Conservation (phyloP, 2,888 invertebrate genomes). For the Brachyptera putata region DNA sequence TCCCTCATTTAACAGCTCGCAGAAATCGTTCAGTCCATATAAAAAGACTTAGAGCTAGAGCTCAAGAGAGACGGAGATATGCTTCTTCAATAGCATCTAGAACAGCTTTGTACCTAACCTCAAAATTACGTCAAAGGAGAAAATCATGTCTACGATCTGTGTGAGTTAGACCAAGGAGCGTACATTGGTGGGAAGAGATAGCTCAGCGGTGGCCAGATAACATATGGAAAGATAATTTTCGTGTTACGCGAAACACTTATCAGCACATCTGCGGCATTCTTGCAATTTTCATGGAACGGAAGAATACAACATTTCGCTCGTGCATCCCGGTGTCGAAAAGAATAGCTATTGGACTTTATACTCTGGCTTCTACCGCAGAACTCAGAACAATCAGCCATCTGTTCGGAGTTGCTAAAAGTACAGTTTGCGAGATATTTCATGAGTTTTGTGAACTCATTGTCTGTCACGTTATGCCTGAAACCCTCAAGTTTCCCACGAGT, state of each 20-base stretch:
- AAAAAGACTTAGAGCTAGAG: no score
- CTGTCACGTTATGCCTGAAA: neutral
- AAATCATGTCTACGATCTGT: no score
- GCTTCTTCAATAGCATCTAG: no score
- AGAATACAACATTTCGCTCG: constrained; percentile 12
- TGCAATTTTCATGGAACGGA: constrained; percentile 1
- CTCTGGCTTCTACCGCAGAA: constrained; percentile 20
- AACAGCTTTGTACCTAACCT: no score
- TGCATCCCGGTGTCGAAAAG: constrained; percentile 20
- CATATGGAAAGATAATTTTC: neutral
- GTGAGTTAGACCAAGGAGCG: no score
- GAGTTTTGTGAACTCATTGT: constrained; percentile 22
- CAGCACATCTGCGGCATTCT: neutral
- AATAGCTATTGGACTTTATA: constrained; percentile 14
- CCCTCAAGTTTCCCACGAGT: constrained; percentile 14
- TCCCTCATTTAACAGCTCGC: no score
- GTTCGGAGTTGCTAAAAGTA: constrained; percentile 22
- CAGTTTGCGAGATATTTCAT: constrained; percentile 10
- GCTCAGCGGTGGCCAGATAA: no score
- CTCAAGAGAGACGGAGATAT: no score
- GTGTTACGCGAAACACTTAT: neutral
- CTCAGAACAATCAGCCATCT: constrained; percentile 19
- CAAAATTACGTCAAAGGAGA: no score
- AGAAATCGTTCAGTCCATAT: no score
- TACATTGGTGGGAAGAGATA: no score